Conservation (phyloP, 1,140 invertebrate genomes). For the Brachionus angularis region DNA sequence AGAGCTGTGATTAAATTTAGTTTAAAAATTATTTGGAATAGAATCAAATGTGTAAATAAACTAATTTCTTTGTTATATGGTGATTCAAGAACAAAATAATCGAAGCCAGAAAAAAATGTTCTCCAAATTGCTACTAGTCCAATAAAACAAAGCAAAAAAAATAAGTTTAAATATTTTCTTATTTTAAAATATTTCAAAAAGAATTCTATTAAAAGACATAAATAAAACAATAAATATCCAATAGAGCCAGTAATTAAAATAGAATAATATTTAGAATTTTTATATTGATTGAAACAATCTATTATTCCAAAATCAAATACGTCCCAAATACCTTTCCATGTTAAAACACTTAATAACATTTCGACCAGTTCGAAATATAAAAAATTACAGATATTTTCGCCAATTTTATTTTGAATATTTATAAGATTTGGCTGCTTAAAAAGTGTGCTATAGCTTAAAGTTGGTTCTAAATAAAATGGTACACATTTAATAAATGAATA, state of each 20-base stretch:
- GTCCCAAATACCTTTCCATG: slow-evolving; percentile 23
- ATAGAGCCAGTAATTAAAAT: too few species aligned
- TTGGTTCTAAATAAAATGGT: slow-evolving; percentile 11
- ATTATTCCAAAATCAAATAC: slow-evolving; percentile 2
- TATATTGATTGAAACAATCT: too few species aligned
- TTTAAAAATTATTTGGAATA: not conserved
- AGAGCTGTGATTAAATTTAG: slow-evolving; percentile 3
- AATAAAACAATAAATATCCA: not conserved
- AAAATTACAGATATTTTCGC: slow-evolving; percentile 1
- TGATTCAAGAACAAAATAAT: slow-evolving; percentile 10
- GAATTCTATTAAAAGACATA: not conserved
- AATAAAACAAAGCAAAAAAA: slow-evolving; percentile 17
- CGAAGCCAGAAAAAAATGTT: not conserved
- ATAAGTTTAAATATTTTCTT: not conserved
- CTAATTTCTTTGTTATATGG: slow-evolving; percentile 4
- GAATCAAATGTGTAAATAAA: not conserved
- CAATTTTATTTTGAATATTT: not conserved
- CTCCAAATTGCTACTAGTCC: slow-evolving; percentile 10
- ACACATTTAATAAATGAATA: slow-evolving; percentile 5
- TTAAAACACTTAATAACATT: slow-evolving; percentile 20
- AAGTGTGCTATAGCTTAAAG: not conserved
- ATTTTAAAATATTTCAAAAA: not conserved
- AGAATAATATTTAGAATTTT: too few species aligned
- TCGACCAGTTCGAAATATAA: slow-evolving; percentile 17
- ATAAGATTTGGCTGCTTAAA: not conserved